These are phyloP conservation scores for Hirtodrosophila trivittata DNA, from an alignment of 2,888 invertebrate species.

Conservation along the genomic window DNA sequence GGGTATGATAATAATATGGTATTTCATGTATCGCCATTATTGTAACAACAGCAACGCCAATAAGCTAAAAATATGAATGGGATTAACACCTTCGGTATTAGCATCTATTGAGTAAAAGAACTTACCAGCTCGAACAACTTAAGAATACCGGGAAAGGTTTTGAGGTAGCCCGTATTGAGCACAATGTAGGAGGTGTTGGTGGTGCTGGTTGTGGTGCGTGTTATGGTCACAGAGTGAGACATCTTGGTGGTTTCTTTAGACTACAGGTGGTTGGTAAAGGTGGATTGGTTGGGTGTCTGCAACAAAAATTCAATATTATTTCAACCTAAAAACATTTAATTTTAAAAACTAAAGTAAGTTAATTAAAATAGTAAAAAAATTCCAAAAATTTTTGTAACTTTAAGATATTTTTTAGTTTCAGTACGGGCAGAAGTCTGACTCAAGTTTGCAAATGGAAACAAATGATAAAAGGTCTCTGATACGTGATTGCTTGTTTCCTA, in stretches of 20 bases:
- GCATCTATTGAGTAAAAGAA: too few species aligned
- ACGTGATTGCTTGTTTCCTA: too few species aligned
- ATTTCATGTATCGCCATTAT: constrained; percentile 86
- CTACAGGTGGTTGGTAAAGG: constrained; percentile 26
- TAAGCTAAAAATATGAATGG: constrained; percentile 85
- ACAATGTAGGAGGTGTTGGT: constrained; percentile 90
- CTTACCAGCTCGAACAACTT: constrained; percentile 92
- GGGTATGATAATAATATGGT: constrained; percentile 72
- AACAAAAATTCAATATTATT: not conserved
- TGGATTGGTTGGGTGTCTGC: constrained; percentile 39
- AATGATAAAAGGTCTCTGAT: too few species aligned
- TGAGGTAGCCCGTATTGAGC: constrained; percentile 92
- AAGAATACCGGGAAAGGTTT: constrained; percentile 90
- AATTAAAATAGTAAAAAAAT: too few species aligned
- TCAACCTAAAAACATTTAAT: too few species aligned
- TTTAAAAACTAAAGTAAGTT: too few species aligned
- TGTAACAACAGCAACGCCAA: constrained; percentile 90
- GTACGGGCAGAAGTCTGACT: too few species aligned
- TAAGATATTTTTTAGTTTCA: too few species aligned
- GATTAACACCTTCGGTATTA: too few species aligned
- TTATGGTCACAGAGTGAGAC: constrained; percentile 95
- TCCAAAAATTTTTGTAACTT: too few species aligned
- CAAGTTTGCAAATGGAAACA: too few species aligned
- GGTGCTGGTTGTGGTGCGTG: constrained; percentile 92
- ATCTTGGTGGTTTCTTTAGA: constrained; percentile 85